Conservation (phyloP, 1,140 invertebrate species). For the Rhizoglyphus robini region DNA sequence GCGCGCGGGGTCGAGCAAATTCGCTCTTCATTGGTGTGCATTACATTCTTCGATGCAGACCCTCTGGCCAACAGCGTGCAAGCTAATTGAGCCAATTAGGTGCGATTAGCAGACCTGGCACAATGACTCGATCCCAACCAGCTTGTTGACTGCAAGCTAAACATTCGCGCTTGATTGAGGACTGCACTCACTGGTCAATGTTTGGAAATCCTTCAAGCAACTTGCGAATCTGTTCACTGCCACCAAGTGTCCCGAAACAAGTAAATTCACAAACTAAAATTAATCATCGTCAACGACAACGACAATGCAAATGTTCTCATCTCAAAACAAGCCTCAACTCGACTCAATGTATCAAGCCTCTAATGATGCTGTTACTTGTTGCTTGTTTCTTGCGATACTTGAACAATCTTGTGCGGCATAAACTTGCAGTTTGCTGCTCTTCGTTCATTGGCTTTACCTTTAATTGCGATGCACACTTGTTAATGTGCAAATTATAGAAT, state of each 20-base stretch:
- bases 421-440: background rate
- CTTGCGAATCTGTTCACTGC: background rate
- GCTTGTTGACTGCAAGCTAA: slow-evolving; percentile 6
- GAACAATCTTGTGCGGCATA: background rate
- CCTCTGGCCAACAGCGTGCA: background rate
- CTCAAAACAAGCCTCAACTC: too few relatives aligned
- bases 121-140: background rate
- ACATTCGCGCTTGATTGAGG: background rate
- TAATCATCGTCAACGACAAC: background rate
- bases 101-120: slow-evolving; percentile 6
- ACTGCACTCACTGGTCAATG: background rate
- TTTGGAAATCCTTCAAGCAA: background rate
- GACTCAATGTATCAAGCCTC: background rate
- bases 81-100: slow-evolving; percentile 9
- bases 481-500: background rate
- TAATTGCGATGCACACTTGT: background rate
- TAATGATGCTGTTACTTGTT: background rate
- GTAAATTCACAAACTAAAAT: background rate
- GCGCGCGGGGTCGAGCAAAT: too few relatives aligned
- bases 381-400: background rate
- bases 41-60: background rate
- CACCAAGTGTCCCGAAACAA: background rate
- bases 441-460: background rate
- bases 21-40: too few relatives aligned
- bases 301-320: background rate